Conservation (phyloP, 2,797 vertebrate species). For the Echeneis naucrates region DNA sequence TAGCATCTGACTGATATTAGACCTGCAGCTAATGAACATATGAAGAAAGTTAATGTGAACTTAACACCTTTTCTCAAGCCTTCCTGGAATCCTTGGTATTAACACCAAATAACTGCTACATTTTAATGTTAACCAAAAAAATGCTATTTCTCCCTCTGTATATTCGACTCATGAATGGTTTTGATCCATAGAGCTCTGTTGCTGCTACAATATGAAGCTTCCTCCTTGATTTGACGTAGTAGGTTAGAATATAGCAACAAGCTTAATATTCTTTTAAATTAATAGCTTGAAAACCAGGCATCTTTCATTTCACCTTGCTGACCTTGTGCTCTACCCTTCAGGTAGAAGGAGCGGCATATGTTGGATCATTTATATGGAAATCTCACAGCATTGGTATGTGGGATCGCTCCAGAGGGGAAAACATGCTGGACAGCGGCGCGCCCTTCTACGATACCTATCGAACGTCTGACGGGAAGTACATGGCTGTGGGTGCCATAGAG, state of each 20-base stretch:
- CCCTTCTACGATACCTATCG: slow-evolving; percentile 93
- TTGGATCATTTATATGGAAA: slow-evolving; percentile 96
- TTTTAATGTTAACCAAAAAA: neutral
- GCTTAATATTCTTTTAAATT: neutral
- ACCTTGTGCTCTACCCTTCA: slow-evolving; percentile 52
- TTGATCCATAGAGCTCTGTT: neutral
- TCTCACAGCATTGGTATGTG: slow-evolving; percentile 84
- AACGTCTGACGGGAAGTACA: slow-evolving; percentile 89
- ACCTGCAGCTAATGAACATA: too few species aligned
- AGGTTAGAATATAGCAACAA: too few species aligned
- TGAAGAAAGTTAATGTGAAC: slow-evolving; percentile 9
- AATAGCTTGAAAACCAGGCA: neutral
- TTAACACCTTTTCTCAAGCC: neutral
- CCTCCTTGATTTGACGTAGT: neutral
- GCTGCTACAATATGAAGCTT: neutral
- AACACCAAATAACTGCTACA: neutral
- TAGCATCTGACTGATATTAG: neutral
- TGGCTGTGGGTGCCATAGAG: slow-evolving; percentile 95
- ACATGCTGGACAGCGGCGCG: slow-evolving; percentile 90
- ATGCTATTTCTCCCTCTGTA: neutral
- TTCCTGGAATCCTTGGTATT: neutral
- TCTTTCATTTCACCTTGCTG: neutral
- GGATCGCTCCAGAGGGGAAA: slow-evolving; percentile 88
- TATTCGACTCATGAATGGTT: neutral
- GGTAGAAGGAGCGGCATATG: slow-evolving; percentile 95